phyloP scores from a whole-genome alignment of 2,113 vertebrate species.

The Halcyon senegalensis region DNA sequence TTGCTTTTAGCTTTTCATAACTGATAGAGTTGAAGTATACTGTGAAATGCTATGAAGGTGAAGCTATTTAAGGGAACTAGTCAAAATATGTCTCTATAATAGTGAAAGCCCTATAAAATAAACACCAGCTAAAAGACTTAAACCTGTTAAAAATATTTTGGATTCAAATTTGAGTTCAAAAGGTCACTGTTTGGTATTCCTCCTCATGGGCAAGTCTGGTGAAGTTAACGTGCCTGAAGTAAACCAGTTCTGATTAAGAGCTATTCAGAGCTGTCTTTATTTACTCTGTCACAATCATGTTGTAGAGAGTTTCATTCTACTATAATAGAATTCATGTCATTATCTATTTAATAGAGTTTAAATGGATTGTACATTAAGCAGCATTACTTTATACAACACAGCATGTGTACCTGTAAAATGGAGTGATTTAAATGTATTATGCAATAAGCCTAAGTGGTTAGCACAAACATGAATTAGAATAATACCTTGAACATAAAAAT shows the following conservation, averaged over 20 bases:
- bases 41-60: not conserved
- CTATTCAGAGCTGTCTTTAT: not conserved
- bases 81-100: not conserved
- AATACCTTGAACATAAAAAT: not conserved
- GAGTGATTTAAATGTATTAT: not conserved
- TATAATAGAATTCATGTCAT: not conserved
- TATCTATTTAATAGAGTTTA: slow-evolving; percentile 18
- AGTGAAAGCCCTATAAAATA: not conserved
- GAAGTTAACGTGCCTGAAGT: not conserved
- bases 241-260: slow-evolving; percentile 29
- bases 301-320: not conserved
- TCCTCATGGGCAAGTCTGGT: not conserved
- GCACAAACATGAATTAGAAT: not conserved
- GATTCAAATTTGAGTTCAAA: not conserved
- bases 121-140: not conserved
- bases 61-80: not conserved
- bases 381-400: not conserved
- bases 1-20: not conserved
- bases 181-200: slow-evolving; percentile 17
- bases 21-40: not conserved
- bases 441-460: not conserved
- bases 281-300: not conserved
- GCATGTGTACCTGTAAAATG: not conserved
- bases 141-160: slow-evolving; percentile 38
- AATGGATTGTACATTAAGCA: not conserved